Conservation (phyloP, 2,797 vertebrate species). For the Cyprinella venusta region DNA sequence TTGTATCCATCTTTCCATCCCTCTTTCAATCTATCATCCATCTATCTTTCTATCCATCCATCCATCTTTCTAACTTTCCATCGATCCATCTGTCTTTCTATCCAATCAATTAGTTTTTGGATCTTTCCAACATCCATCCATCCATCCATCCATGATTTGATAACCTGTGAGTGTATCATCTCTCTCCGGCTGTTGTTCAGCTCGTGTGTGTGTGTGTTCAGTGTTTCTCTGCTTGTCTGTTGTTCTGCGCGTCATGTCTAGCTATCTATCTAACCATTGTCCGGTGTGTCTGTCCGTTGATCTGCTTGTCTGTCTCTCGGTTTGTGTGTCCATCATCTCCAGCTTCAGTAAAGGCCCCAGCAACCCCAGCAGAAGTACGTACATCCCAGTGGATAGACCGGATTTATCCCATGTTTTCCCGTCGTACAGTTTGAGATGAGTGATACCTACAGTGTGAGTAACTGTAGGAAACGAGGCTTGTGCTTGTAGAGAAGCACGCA, state of each 20-base stretch:
- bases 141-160: background rate
- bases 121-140: background rate
- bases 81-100: background rate
- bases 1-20: background rate
- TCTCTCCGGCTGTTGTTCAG: background rate
- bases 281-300: constrained; percentile 17
- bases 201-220: background rate
- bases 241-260: background rate
- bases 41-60: background rate
- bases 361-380: constrained; percentile 26
- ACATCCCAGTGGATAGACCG: constrained; percentile 51
- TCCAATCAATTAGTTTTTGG: background rate
- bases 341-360: constrained; percentile 53
- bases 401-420: constrained; percentile 65
- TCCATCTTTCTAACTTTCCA: background rate
- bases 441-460: constrained; percentile 46
- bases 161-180: background rate
- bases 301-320: constrained; percentile 46
- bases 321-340: constrained; percentile 54
- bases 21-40: no score
- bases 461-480: constrained; percentile 34
- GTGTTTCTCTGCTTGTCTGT: constrained; percentile 18
- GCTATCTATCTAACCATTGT: background rate
- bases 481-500: constrained; percentile 33
- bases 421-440: constrained; percentile 50